Base-by-base conservation (phyloP, 2,888 invertebrate genomes). In the Mythimna vitellina region DNA sequence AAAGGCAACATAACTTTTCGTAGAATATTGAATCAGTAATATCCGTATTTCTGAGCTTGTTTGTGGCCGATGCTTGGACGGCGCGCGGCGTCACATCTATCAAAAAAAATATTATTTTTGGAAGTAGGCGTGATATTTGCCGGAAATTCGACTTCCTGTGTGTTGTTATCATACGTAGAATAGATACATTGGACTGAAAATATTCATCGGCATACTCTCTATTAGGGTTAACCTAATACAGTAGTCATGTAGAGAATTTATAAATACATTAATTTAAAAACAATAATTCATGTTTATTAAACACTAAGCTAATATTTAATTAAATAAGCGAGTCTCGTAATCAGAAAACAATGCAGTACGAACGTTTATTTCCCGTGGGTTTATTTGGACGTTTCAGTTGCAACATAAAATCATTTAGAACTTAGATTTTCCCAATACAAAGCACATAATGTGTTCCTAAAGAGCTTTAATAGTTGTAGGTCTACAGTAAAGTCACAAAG, bases 1-100 rank as follows among this genome's bases (percentile, higher is more conserved):
- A 81, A 82, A 83, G 84, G 85, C 85, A 87, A 87, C 86, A 86
- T 83, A 89, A 89, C 86, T 90, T 90, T 86, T 81, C 80, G 86
- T 83, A 85, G 85, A 87, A 89, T 89, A 89, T 90, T 89, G 89
- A 88, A 88, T 88, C 86, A 83, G 89, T 88, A 89, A 90, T 90
- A 90, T 91, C 87, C 88, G 88, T 74, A 87, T 86, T 84, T 84
- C 83, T 82, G 80, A 82, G 86, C 84, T 85, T 90, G 84, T 89
- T 89, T 88, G 87, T 78, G 85, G 87, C 72, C 80, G 82, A 81
- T 82, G 82, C 83, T 73, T 69, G 83, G 75, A 76, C 80, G 80
- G 73, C 69, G 81, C 73, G 76, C 80, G 79, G 70, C 84, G 76
- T 81, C 84, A 81, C 83, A 82, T 83, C 80, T 86, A 78, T 79